A percentile compares a stretch with the other conserved stretches of the same genome.
These are phyloP conservation scores for Buathra laborator DNA, from an alignment of 2,888 invertebrate species.

Conservation along the genomic window DNA sequence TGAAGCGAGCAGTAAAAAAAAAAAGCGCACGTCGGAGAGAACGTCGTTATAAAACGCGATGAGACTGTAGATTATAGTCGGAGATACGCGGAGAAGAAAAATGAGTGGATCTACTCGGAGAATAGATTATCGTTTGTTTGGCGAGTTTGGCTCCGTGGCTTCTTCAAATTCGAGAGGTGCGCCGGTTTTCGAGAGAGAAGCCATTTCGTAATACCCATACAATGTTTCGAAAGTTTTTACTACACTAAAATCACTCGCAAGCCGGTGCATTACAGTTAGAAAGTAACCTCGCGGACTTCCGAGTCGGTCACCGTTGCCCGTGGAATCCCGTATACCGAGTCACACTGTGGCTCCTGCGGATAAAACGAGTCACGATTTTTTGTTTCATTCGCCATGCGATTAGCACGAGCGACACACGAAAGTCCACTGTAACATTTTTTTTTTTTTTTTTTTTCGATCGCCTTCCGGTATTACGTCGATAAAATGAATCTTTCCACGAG, in stretches of 20 bases:
- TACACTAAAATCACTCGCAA: slow-evolving; percentile 39
- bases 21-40: slow-evolving; percentile 22
- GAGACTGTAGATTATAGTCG: slow-evolving; percentile 45
- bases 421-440: not conserved
- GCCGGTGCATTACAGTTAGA: slow-evolving; percentile 69
- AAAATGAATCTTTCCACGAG: slow-evolving; percentile 11
- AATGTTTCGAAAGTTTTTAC: slow-evolving; percentile 56
- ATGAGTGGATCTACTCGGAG: slow-evolving; percentile 42
- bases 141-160: not conserved
- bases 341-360: not conserved
- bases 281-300: slow-evolving; percentile 68
- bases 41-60: slow-evolving; percentile 49
- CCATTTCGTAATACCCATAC: slow-evolving; percentile 51
- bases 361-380: slow-evolving; percentile 42
- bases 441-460: not conserved
- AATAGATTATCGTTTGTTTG: slow-evolving; percentile 27
- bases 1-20: slow-evolving; percentile 2
- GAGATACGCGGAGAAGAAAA: not conserved
- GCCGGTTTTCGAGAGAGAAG: not conserved
- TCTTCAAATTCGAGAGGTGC: slow-evolving; percentile 47
- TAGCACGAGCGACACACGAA: slow-evolving; percentile 21
- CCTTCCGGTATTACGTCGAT: not conserved
- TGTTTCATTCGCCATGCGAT: slow-evolving; percentile 30
- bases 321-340: slow-evolving; percentile 52
- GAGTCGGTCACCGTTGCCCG: slow-evolving; percentile 48